Evolutionary conservation across 2,888 invertebrate species (phyloP), one percentile per base, ranked within the genome.

Genomic region (Galerucella nymphaeae): DNA sequence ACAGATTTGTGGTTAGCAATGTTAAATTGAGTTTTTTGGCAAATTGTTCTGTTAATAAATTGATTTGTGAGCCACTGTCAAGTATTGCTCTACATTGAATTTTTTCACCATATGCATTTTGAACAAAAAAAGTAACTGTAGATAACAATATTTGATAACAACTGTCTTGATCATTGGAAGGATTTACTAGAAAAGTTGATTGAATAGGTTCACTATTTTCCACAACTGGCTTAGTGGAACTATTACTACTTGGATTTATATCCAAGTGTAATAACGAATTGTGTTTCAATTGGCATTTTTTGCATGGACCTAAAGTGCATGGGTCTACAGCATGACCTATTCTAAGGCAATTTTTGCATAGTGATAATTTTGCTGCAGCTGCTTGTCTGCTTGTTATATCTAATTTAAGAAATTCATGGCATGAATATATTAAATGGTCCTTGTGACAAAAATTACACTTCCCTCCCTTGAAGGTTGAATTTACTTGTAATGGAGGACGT

Each of bases 61-160:
- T 71, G 13, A 59, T 48, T 62, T 74, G 71, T 13, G 71, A 58
- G n/a, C 71, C 68, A 66, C 45, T 53, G 42, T 71, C 71, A 23
- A 74, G 57, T 11, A 71, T 45, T 30, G 68, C 71, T 55, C 74
- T 48, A 48, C 73, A 73, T 38, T 38, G 50, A 16, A 50, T 20
- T 13, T 67, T 55, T 53, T 70, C 58, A 16, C 66, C 69, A 9
- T 42, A 18, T 38, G 58, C 38, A 64, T 72, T 58, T 30, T 53
- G 1, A 23, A 72, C 62, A 38, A 57, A 62, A 41, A 67, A 67
- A n/a, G 68, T n/a, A n/a, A n/a, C n/a, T n/a, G n/a, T 68, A 9
- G 71, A 72, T 13, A 72, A 48, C n/a, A 64, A 48, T 48, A 64
- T 23, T 45, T 64, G 64, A 20, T 50, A 48, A 9, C 18, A 20